Evolutionary conservation across 2,888 invertebrate genomes (phyloP).

Genomic region (Seira ritae): DNA sequence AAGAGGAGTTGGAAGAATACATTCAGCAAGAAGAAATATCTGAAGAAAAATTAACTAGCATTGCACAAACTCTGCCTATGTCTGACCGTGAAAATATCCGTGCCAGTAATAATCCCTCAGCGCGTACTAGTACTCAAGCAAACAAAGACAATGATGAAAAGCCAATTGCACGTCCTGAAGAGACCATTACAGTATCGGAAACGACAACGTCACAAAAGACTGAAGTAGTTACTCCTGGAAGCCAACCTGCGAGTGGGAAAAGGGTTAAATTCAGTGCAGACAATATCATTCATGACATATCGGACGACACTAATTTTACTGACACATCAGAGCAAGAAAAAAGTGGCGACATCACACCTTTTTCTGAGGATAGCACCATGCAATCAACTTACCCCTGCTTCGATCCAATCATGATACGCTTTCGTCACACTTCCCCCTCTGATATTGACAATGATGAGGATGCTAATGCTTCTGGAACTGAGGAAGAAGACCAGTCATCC

Average conservation of each 20-base stretch:
- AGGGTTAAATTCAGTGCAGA: slow-evolving; percentile 60
- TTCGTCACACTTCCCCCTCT: slow-evolving; percentile 52
- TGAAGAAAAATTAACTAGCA: slow-evolving; percentile 1
- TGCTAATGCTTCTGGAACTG: slow-evolving; percentile 40
- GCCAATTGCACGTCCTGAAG: background rate
- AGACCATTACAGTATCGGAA: slow-evolving; percentile 4
- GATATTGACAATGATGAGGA: slow-evolving; percentile 33
- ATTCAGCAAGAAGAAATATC: slow-evolving; percentile 72
- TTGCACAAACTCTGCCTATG: slow-evolving; percentile 11
- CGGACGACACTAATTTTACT: slow-evolving; percentile 42
- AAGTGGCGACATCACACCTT: too few species aligned
- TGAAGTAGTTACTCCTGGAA: slow-evolving; percentile 10
- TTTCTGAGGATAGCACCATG: slow-evolving; percentile 47
- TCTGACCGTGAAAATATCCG: too few species aligned
- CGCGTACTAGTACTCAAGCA: too few species aligned
- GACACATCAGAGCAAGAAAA: slow-evolving; percentile 53
- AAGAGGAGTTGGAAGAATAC: slow-evolving; percentile 79
- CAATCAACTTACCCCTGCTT: slow-evolving; percentile 57
- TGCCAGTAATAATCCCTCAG: too few species aligned
- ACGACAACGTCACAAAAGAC: slow-evolving; percentile 29
- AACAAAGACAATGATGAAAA: background rate
- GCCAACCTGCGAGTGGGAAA: background rate
- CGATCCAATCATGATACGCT: slow-evolving; percentile 65
- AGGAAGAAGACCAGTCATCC: slow-evolving; percentile 48
- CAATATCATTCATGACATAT: slow-evolving; percentile 63